Evolutionary conservation across 2,113 vertebrate genomes (phyloP).

Genomic region (Toxostoma redivivum): DNA sequence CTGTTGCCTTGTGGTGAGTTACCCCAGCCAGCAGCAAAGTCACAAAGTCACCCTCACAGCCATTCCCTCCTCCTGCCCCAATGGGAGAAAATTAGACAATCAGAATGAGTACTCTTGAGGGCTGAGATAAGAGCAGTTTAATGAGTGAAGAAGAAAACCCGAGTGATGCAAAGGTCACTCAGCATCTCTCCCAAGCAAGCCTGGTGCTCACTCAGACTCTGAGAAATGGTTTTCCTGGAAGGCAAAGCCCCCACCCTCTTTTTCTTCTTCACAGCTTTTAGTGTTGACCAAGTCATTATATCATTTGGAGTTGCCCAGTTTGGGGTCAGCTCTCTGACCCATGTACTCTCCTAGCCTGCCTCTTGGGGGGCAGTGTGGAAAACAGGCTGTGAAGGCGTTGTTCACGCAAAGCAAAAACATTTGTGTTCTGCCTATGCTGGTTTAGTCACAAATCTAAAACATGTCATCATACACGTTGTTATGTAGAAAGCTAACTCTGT

Average conservation of each 20-base stretch:
- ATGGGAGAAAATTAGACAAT: not conserved
- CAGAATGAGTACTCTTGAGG: not conserved
- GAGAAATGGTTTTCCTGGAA: not conserved
- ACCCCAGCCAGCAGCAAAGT: not conserved
- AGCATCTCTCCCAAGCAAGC: not conserved
- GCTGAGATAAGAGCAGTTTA: not conserved
- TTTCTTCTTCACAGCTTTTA: not conserved
- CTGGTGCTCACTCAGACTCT: not conserved
- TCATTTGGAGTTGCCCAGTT: not conserved
- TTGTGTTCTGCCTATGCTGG: rapidly evolving
- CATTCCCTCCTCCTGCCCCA: not conserved
- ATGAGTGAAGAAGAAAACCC: not conserved
- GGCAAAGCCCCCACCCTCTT: not conserved
- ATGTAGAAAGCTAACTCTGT: not conserved
- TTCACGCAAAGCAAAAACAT: not conserved
- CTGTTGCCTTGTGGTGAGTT: not conserved
- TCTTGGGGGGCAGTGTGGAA: not conserved
- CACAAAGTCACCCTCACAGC: not conserved
- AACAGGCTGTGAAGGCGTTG: not conserved
- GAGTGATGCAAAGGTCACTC: not conserved
- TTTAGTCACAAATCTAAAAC: not conserved
- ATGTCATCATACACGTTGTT: rapidly evolving
- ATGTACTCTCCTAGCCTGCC: not conserved
- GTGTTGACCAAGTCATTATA: not conserved
- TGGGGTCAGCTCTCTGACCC: not conserved